Evolutionary conservation across 2,113 vertebrate genomes (phyloP).

Genomic region (Columba janthina): DNA sequence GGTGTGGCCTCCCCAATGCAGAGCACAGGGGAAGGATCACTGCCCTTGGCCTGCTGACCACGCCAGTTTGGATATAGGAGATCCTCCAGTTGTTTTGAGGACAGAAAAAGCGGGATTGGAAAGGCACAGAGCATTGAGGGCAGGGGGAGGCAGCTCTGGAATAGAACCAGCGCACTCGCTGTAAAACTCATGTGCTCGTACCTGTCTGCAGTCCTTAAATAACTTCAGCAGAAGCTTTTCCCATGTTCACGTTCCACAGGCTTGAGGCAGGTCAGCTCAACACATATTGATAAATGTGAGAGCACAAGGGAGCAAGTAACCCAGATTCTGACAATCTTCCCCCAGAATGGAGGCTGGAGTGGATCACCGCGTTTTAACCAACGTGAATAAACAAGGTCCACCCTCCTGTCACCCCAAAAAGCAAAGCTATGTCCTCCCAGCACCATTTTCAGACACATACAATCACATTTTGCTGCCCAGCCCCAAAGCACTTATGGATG

Average conservation of each 20-base stretch:
- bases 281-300: neutral
- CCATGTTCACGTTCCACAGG: neutral
- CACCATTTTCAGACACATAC: accelerated
- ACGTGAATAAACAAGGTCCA: accelerated
- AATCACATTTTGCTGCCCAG: neutral
- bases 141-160: neutral
- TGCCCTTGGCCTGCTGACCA: too few relatives aligned
- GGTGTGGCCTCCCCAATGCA: too few relatives aligned
- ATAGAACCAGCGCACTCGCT: accelerated
- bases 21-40: too few relatives aligned
- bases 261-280: neutral
- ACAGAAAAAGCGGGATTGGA: neutral
- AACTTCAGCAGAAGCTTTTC: neutral
- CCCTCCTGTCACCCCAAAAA: neutral
- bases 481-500: accelerated
- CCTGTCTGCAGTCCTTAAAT: neutral
- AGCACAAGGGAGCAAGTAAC: neutral
- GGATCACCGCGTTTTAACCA: accelerated
- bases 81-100: neutral
- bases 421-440: neutral
- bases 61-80: too few relatives aligned
- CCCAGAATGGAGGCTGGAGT: neutral
- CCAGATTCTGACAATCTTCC: neutral
- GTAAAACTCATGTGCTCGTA: neutral
- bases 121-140: neutral